Percentiles rank a stretch among this genome's conserved stretches.
Conservation (phyloP, 2,113 vertebrate species). For the Gallinago jamesoni region DNA sequence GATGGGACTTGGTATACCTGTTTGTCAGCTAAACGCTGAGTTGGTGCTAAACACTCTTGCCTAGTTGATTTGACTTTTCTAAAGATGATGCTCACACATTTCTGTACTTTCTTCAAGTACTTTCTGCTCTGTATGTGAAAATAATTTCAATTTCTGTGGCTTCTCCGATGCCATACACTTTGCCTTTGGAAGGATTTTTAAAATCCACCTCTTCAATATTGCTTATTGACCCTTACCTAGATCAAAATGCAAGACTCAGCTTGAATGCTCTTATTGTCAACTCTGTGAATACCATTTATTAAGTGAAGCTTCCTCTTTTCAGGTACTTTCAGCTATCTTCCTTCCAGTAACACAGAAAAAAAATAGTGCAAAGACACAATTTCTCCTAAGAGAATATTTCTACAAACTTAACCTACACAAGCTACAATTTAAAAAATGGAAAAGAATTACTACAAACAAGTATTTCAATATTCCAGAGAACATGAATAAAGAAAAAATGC, state of each 20-base stretch:
- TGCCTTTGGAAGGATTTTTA: not conserved
- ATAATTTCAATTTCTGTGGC: not conserved
- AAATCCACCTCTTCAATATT: not conserved
- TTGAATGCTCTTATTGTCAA: not conserved
- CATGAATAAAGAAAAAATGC: conserved; percentile 44
- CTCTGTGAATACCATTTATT: not conserved
- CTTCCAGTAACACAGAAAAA: not conserved
- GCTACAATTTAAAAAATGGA: conserved; percentile 40
- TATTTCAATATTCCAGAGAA: conserved; percentile 62
- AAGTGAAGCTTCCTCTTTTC: not conserved
- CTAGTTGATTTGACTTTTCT: not conserved
- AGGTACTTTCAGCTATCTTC: not conserved
- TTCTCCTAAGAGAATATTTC: conserved; percentile 38
- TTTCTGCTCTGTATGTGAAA: not conserved
- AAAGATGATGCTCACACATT: not conserved
- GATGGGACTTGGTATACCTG: no score
- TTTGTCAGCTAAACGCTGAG: not conserved
- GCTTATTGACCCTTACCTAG: not conserved
- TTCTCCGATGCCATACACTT: not conserved
- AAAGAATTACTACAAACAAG: conserved; percentile 52
- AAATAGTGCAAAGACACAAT: not conserved
- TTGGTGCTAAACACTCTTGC: not conserved
- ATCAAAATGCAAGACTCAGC: not conserved
- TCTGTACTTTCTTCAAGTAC: not conserved
- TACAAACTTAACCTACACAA: conserved; percentile 53